Percentiles rank a stretch among this genome's conserved stretches.
Conservation (phyloP, 2,797 vertebrate species). For the Diplodus puntazzo region DNA sequence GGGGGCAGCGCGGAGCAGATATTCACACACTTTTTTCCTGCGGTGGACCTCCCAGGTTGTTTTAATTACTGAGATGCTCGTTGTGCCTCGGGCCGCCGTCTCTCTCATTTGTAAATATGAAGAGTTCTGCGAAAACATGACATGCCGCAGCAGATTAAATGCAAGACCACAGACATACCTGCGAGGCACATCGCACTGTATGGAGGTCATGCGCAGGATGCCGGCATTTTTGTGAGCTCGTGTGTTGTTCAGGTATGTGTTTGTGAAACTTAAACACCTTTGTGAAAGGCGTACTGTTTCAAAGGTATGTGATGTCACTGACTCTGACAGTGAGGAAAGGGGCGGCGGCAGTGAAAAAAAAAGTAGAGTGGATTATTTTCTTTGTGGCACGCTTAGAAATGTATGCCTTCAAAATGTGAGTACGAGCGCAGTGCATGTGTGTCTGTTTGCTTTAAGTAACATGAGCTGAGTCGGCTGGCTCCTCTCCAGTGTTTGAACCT, state of each 20-base stretch:
- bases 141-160: conserved; percentile 57
- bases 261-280: conserved; percentile 25
- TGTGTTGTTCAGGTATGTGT: conserved; percentile 28
- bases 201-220: conserved; percentile 17
- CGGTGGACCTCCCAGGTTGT: conserved; percentile 65
- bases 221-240: conserved; percentile 21
- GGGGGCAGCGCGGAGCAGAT: conserved; percentile 9
- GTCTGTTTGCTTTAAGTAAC: conserved; percentile 58
- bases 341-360: not conserved
- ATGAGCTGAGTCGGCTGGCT: conserved; percentile 40
- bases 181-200: conserved; percentile 40
- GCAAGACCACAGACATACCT: conserved; percentile 61
- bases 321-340: not conserved
- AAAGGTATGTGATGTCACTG: conserved; percentile 45
- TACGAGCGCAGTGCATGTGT: conserved; percentile 1
- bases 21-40: conserved; percentile 54
- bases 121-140: conserved; percentile 62
- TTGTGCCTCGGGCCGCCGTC: conserved; percentile 27
- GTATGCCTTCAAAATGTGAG: conserved; percentile 8
- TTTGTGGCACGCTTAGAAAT: conserved; percentile 36
- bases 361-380: conserved; percentile 37
- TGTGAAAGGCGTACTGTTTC: conserved; percentile 52
- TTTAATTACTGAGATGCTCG: conserved; percentile 54
- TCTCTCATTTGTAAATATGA: conserved; percentile 64
- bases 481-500: conserved; percentile 50